Conservation (phyloP, 2,888 invertebrate species). For the Baronia brevicornis region DNA sequence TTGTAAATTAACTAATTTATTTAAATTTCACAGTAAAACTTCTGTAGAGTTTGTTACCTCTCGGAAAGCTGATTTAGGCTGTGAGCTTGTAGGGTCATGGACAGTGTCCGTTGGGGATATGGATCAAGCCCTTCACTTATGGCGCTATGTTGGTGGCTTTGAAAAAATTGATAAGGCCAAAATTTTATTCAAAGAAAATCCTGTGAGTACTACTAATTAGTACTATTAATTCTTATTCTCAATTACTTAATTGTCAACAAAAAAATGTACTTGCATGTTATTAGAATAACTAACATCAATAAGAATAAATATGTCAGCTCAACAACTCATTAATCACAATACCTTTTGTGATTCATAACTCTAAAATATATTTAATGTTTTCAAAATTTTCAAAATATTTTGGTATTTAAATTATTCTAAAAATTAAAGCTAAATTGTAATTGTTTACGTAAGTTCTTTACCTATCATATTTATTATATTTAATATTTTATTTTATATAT, state of each 20-base stretch:
- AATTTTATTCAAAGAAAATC: constrained; percentile 79
- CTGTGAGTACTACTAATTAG: constrained; percentile 62
- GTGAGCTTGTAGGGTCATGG: constrained; percentile 96
- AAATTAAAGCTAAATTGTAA: background rate
- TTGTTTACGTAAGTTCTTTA: background rate
- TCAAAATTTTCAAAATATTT: no score
- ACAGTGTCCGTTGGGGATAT: constrained; percentile 96
- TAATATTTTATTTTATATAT: background rate
- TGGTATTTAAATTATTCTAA: no score
- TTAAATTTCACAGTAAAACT: constrained; percentile 77
- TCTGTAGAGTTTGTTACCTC: constrained; percentile 85
- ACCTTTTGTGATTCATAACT: no score
- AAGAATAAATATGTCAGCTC: no score
- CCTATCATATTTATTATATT: background rate
- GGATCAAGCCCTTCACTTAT: constrained; percentile 97
- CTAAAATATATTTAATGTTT: no score
- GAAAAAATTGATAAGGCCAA: constrained; percentile 88
- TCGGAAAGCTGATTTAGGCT: constrained; percentile 82
- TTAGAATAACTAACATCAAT: no score
- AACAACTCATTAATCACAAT: no score
- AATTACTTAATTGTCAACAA: no score
- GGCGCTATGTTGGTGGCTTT: constrained; percentile 96
- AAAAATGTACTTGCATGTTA: no score
- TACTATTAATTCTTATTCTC: no score
- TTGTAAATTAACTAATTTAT: constrained; percentile 12